Evolutionary conservation across 2,113 vertebrate species (phyloP), one percentile per base, ranked within the genome.

Genomic region (Alosa alosa): DNA sequence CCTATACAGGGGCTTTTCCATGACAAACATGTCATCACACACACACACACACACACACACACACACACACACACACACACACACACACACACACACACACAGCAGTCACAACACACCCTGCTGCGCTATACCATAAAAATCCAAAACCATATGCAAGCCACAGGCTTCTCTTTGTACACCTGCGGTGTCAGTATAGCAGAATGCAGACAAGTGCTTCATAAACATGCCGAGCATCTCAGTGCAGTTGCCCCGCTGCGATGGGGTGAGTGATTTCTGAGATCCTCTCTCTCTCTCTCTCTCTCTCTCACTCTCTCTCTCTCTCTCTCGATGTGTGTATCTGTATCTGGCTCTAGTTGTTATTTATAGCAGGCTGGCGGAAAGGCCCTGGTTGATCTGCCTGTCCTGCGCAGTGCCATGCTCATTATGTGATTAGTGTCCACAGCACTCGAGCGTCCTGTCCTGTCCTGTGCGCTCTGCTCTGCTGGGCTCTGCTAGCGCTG

Each of bases 401-500:
- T 92, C 90, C 91, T 92, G 88, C 88, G 87, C 87, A 89, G 87
- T 91, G 90, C 88, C 89, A 9, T 90, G 90, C 93, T 94, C 94
- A 94, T 95, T 94, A 95, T 94, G 94, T 93, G 94, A 95, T 96
- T 95, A 95, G 93, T 88, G 87, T 88, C 87, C 86, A 89, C 86
- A 87, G 84, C 84, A 81, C 52, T 84, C 68, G 46, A 91, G 92
- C 92, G 90, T 92, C 88, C 87, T 92, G 92, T 91, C 93, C 81
- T 93, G 72, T 47, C 50, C 86, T 82, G 87, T 85, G 75, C 83
- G 68, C 22, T 60, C 3, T 10, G 64, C 15, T 52, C 50, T 15
- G 50, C 15, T 52, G 9, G 1, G 20, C 18, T 60, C 18, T 22
- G 55, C 55, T 60, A 22, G 20, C 55, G 5, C 20, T 60, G 55